Conservation (phyloP, 2,888 invertebrate genomes). For the Drosophila subsilvestris region DNA sequence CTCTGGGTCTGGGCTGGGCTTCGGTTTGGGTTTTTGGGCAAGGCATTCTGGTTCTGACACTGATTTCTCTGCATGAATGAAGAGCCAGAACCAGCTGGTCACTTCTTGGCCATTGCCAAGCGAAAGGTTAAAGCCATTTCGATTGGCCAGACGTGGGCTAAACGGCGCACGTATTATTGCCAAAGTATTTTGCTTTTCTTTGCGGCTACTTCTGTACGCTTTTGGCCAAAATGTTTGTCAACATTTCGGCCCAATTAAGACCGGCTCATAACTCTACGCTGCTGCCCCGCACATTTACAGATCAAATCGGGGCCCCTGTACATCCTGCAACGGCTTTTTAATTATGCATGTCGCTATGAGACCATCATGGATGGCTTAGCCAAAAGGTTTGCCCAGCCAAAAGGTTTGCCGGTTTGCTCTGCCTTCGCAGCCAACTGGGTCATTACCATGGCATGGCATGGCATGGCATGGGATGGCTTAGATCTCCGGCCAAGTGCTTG, state of each 20-base stretch:
- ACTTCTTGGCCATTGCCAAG: slow-evolving; percentile 53
- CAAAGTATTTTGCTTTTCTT: slow-evolving; percentile 11
- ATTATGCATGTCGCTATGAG: slow-evolving; percentile 70
- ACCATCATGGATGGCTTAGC: slow-evolving; percentile 43
- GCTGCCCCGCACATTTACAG: slow-evolving; percentile 7
- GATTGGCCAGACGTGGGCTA: slow-evolving; percentile 34
- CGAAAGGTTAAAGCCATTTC: slow-evolving; percentile 60
- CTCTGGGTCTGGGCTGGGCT: neutral
- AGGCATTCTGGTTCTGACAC: slow-evolving; percentile 42
- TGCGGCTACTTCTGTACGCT: neutral
- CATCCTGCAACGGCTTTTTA: slow-evolving; percentile 60
- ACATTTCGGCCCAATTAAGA: slow-evolving; percentile 34
- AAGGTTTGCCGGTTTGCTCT: neutral
- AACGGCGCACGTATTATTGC: slow-evolving; percentile 30
- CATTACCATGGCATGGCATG: slow-evolving; percentile 58
- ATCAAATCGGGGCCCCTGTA: slow-evolving; percentile 17
- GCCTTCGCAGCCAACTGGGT: slow-evolving; percentile 61
- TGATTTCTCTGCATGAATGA: neutral
- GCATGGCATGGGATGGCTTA: slow-evolving; percentile 34
- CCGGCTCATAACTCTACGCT: slow-evolving; percentile 20
- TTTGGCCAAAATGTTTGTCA: slow-evolving; percentile 14
- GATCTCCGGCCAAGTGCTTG: slow-evolving; percentile 36
- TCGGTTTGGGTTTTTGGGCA: slow-evolving; percentile 38
- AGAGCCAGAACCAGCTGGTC: slow-evolving; percentile 48
- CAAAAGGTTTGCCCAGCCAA: slow-evolving; percentile 3